Percentiles rank a stretch among this genome's conserved stretches.
Evolutionary conservation across 2,888 invertebrate species (phyloP).

Genomic region (Gymnoscelis rufifasciata): DNA sequence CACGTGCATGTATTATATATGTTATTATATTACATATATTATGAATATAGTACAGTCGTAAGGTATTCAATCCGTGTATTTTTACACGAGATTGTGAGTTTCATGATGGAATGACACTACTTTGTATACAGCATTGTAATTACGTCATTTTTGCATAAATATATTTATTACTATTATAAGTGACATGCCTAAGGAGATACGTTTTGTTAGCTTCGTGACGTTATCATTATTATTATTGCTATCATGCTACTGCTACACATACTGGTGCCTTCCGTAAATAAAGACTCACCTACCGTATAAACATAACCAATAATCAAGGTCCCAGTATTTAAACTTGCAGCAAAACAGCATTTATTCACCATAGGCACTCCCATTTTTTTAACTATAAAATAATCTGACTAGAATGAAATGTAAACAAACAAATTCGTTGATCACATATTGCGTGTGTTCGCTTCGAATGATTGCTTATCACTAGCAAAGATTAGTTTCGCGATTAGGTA

Average conservation of each 20-base stretch:
- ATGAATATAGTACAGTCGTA: too few relatives aligned
- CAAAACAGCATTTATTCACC: conserved; percentile 61
- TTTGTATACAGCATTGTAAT: too few relatives aligned
- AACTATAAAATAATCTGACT: conserved; percentile 14
- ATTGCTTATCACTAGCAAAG: conserved; percentile 25
- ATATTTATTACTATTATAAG: too few relatives aligned
- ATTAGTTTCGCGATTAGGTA: conserved; percentile 17
- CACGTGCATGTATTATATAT: too few relatives aligned
- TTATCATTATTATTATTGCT: too few relatives aligned
- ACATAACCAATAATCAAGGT: conserved; percentile 64
- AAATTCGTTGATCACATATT: conserved; percentile 14
- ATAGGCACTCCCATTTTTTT: conserved; percentile 63
- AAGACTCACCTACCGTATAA: conserved; percentile 51
- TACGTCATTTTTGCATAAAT: too few relatives aligned
- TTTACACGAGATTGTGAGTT: too few relatives aligned
- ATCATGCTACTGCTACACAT: too few relatives aligned
- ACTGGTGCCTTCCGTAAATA: neutral
- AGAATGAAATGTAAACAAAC: conserved; percentile 20
- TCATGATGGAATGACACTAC: too few relatives aligned
- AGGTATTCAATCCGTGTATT: too few relatives aligned
- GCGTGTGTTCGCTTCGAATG: conserved; percentile 10
- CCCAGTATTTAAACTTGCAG: conserved; percentile 56
- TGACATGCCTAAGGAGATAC: neutral
- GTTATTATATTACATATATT: too few relatives aligned
- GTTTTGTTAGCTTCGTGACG: too few relatives aligned